Evolutionary conservation across 1,140 invertebrate species (phyloP).

Genomic region (Drosophila takahashii): DNA sequence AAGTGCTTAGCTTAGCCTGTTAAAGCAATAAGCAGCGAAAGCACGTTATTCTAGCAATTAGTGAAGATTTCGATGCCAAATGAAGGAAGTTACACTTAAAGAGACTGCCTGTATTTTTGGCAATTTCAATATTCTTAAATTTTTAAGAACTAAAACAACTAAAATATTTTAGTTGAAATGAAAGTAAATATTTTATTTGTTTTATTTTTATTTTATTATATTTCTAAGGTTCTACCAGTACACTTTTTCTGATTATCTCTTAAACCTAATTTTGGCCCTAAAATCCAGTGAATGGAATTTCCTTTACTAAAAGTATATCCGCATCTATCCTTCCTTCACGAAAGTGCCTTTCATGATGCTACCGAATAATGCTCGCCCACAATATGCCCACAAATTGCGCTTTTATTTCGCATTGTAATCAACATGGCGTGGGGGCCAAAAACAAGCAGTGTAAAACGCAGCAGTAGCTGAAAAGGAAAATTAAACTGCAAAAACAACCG

Average conservation of each 20-base stretch:
- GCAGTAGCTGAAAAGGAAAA: slow-evolving; percentile 55
- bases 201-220: neutral
- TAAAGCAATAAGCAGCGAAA: neutral
- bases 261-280: too few species aligned
- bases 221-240: neutral
- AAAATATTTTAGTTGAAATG: too few species aligned
- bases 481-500: slow-evolving; percentile 52
- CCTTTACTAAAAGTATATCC: neutral
- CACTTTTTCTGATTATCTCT: neutral
- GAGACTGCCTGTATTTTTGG: neutral
- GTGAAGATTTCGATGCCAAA: neutral
- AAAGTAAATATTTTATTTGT: neutral
- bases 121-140: too few species aligned
- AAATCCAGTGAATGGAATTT: neutral
- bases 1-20: neutral
- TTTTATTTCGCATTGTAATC: slow-evolving; percentile 71
- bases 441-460: slow-evolving; percentile 51
- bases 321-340: neutral
- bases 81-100: neutral
- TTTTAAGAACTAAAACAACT: too few species aligned
- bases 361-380: slow-evolving; percentile 36
- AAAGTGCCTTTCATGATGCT: slow-evolving; percentile 26
- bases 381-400: slow-evolving; percentile 73
- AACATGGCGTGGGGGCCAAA: slow-evolving; percentile 31
- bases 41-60: slow-evolving; percentile 5